Percentiles rank a stretch among this genome's conserved stretches.
Evolutionary conservation across 92 coral and sea anemone genomes (phyloP).

Genomic region (Phenganax marumi): DNA sequence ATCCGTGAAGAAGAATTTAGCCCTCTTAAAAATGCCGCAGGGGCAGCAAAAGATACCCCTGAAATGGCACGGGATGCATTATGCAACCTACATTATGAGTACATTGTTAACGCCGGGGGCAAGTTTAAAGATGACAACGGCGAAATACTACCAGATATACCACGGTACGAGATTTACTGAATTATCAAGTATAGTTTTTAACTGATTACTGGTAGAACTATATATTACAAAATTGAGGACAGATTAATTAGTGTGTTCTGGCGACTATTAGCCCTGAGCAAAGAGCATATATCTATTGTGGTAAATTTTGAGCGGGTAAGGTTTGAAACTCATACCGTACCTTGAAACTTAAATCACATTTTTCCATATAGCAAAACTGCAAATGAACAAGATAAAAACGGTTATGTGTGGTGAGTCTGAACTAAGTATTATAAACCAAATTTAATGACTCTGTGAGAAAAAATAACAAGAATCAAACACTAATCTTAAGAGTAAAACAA

Average conservation of each 20-base stretch:
- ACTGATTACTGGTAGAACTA: too few relatives aligned
- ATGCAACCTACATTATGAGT: slow-evolving; percentile 68
- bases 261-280: too few relatives aligned
- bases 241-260: too few relatives aligned
- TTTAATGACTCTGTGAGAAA: too few relatives aligned
- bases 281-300: not conserved
- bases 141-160: slow-evolving; percentile 52
- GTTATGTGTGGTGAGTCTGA: slow-evolving; percentile 32
- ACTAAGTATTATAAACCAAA: too few relatives aligned
- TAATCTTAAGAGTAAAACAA: not conserved
- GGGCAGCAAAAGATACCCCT: slow-evolving; percentile 77
- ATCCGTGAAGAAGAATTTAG: slow-evolving; percentile 86
- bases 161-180: slow-evolving; percentile 34
- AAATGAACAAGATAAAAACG: slow-evolving; percentile 13
- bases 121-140: slow-evolving; percentile 71
- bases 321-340: not conserved
- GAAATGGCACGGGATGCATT: slow-evolving; percentile 69
- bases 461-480: not conserved
- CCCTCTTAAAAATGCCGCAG: slow-evolving; percentile 82
- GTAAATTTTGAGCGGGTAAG: not conserved
- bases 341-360: slow-evolving; percentile 15
- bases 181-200: too few relatives aligned
- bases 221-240: too few relatives aligned
- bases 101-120: slow-evolving; percentile 77
- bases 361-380: slow-evolving; percentile 27